phyloP scores from a whole-genome alignment of 2,888 invertebrate species.

The Lypha dubia region DNA sequence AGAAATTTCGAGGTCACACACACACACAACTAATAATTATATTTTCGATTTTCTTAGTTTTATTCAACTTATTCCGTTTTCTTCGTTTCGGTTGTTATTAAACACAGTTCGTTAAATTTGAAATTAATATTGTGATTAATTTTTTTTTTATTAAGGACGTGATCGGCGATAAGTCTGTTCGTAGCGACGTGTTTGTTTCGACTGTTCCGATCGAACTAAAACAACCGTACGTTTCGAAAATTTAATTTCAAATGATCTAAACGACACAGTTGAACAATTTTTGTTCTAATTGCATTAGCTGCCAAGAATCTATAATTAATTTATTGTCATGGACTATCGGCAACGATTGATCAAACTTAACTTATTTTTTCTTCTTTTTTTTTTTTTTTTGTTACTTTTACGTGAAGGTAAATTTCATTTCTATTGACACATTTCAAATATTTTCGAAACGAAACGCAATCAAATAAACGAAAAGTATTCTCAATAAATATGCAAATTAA shows the following conservation, averaged over 20 bases:
- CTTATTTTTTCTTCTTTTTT: constrained; percentile 29
- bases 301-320: constrained; percentile 78
- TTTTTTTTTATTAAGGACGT: constrained; percentile 66
- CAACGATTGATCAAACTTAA: constrained; percentile 67
- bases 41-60: constrained; percentile 75
- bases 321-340: constrained; percentile 75
- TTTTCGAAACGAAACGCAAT: constrained; percentile 48
- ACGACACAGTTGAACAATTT: constrained; percentile 71
- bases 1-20: constrained; percentile 65
- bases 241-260: constrained; percentile 82
- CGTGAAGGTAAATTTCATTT: constrained; percentile 61
- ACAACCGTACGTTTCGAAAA: constrained; percentile 83
- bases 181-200: constrained; percentile 65
- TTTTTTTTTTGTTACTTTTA: constrained; percentile 43
- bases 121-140: constrained; percentile 74
- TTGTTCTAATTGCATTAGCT: constrained; percentile 73
- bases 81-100: constrained; percentile 72
- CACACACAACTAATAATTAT: constrained; percentile 50
- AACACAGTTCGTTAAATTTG: constrained; percentile 77
- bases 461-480: constrained; percentile 37
- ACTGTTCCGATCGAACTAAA: constrained; percentile 71
- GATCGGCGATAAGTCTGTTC: constrained; percentile 72
- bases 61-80: constrained; percentile 71
- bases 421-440: constrained; percentile 58
- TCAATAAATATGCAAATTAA: not conserved